These are phyloP conservation scores for Paracentrotus lividus DNA, from an alignment of 53 echinoderm and acorn worm species.

Conservation along the genomic window DNA sequence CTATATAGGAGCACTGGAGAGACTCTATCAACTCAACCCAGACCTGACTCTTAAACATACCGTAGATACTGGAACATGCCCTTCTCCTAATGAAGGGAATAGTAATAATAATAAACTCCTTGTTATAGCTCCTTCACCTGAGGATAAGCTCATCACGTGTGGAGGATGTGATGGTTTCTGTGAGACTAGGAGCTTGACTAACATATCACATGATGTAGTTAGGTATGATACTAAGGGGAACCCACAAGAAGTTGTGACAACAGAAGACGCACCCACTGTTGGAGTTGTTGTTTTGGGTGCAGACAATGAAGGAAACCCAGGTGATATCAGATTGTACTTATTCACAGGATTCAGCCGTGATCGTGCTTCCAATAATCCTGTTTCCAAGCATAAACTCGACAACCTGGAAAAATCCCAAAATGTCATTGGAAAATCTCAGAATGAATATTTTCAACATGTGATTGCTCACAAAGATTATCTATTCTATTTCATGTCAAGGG, in stretches of 20 bases:
- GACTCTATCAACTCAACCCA: conserved; percentile 52
- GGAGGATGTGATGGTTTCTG: conserved; percentile 57
- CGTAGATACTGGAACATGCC: conserved; percentile 3
- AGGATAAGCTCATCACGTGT: conserved; percentile 47
- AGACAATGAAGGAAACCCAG: neutral
- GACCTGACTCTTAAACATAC: conserved; percentile 52
- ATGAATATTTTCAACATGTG: neutral
- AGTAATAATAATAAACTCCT: conserved; percentile 43
- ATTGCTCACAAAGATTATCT: neutral
- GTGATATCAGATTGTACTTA: conserved; percentile 4
- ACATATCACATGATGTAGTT: conserved; percentile 41
- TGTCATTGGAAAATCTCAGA: neutral
- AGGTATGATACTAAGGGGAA: neutral
- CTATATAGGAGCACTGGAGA: conserved; percentile 36
- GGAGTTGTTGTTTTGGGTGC: conserved; percentile 44
- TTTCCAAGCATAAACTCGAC: neutral
- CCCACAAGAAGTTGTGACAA: neutral
- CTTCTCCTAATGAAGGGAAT: neutral
- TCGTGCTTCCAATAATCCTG: neutral
- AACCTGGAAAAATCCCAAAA: neutral
- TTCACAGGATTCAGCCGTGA: conserved; percentile 13
- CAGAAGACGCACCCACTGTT: neutral
- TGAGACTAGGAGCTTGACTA: conserved; percentile 55
- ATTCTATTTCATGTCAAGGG: conserved; percentile 7
- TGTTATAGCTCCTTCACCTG: conserved; percentile 54